These are phyloP conservation scores for Liopterus haemorrhoidalis DNA, from an alignment of 2,888 invertebrate species.

Conservation along the genomic window DNA sequence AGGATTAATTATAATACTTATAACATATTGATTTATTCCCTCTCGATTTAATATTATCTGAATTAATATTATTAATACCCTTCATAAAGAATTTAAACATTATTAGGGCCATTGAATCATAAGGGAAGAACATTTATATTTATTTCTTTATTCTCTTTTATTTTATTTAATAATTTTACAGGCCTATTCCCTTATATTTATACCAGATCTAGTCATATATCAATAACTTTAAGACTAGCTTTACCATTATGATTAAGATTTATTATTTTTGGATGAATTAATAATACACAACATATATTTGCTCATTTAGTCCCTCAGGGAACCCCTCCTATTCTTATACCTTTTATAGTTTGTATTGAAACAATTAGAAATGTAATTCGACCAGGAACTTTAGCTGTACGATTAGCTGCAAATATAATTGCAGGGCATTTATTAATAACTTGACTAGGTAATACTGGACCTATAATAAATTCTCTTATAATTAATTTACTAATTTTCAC, in stretches of 20 bases:
- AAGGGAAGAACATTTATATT: conserved; percentile 53
- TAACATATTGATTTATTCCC: conserved; percentile 51
- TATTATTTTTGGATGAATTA: conserved; percentile 60
- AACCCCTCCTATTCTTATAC: conserved; percentile 58
- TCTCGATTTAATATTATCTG: conserved; percentile 50
- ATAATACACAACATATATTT: conserved; percentile 59
- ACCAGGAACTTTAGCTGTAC: conserved; percentile 62
- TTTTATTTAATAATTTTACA: conserved; percentile 63
- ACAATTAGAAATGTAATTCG: conserved; percentile 67
- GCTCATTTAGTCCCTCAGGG: conserved; percentile 64
- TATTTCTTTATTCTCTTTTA: conserved; percentile 53
- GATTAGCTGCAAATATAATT: conserved; percentile 71
- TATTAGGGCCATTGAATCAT: conserved; percentile 46
- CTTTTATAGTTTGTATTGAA: conserved; percentile 71
- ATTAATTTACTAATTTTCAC: conserved; percentile 42
- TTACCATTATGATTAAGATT: conserved; percentile 59
- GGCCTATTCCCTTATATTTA: conserved; percentile 68
- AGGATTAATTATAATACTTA: conserved; percentile 50
- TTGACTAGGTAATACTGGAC: conserved; percentile 50
- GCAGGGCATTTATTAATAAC: conserved; percentile 65
- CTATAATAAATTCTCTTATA: conserved; percentile 31
- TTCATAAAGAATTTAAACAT: conserved; percentile 55
- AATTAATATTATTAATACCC: conserved; percentile 46
- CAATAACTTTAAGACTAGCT: conserved; percentile 53
- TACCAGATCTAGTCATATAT: conserved; percentile 60